Evolutionary conservation across 2,113 vertebrate genomes (phyloP).

Genomic region (Notothenia coriiceps): DNA sequence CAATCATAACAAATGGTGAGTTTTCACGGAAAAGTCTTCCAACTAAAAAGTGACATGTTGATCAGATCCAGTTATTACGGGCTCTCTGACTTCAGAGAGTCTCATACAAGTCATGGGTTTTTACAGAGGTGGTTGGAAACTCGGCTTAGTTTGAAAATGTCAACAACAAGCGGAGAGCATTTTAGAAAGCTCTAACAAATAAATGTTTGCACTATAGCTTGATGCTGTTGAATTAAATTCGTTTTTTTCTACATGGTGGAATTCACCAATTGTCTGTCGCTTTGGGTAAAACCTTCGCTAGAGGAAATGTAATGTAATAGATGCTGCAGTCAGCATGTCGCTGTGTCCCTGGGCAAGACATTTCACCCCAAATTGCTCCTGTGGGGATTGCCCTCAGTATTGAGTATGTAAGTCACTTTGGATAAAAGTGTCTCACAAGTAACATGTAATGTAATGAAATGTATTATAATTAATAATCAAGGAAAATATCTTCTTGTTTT

Average conservation of each 20-base stretch:
- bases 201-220: conserved; percentile 11
- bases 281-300: no score
- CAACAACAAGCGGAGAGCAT: neutral
- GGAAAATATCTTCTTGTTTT: neutral
- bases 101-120: neutral
- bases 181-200: neutral
- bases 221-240: neutral
- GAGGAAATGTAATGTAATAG: no score
- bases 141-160: neutral
- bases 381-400: no score
- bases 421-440: no score
- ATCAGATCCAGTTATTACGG: conserved; percentile 5
- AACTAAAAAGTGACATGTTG: neutral
- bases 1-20: conserved; percentile 87
- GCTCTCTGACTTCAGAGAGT: neutral
- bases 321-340: no score
- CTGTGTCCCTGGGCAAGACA: no score
- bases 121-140: conserved; percentile 2
- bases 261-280: no score
- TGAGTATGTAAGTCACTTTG: no score
- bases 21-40: neutral
- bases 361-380: no score
- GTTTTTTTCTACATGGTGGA: no score
- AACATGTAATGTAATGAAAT: no score
- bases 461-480: conserved; percentile 1